phyloP scores from a whole-genome alignment of 2,888 invertebrate species.

The Drosophila koepferae region DNA sequence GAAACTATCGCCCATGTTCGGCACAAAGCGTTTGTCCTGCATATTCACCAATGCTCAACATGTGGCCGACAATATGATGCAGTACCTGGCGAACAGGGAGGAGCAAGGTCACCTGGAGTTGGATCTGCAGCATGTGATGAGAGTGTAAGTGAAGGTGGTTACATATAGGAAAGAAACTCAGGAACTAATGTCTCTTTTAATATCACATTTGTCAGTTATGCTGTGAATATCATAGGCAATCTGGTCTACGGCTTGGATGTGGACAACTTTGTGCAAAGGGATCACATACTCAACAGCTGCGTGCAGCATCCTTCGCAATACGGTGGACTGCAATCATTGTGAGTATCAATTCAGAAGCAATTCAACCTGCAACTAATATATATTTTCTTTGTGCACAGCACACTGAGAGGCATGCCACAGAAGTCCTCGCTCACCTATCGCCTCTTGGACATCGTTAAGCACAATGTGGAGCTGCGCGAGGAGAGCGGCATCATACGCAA shows the following conservation, averaged over 20 bases:
- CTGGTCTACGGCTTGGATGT: constrained; percentile 85
- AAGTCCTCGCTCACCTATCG: constrained; percentile 76
- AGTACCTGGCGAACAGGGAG: constrained; percentile 80
- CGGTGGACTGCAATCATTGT: constrained; percentile 67
- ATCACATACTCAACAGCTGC: constrained; percentile 74
- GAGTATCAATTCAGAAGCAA: constrained; percentile 31
- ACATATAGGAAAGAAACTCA: too few relatives aligned
- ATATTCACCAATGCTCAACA: constrained; percentile 88
- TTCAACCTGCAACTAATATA: too few relatives aligned
- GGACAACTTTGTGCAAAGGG: constrained; percentile 82
- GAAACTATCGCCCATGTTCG: constrained; percentile 89
- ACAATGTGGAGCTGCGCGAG: constrained; percentile 85
- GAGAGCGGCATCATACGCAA: constrained; percentile 83
- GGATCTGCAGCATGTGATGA: constrained; percentile 71
- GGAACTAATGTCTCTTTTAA: neutral
- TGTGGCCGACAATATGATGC: constrained; percentile 86
- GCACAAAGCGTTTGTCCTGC: constrained; percentile 87
- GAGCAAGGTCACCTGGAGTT: constrained; percentile 68
- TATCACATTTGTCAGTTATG: constrained; percentile 77
- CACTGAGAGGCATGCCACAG: constrained; percentile 66
- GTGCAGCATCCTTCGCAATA: constrained; percentile 39
- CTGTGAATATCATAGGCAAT: constrained; percentile 85
- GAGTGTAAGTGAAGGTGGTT: constrained; percentile 62
- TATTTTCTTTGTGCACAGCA: constrained; percentile 41
- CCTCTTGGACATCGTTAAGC: constrained; percentile 78